Base-by-base conservation (phyloP, 2,797 vertebrate species). In the Eleutherodactylus coqui region DNA sequence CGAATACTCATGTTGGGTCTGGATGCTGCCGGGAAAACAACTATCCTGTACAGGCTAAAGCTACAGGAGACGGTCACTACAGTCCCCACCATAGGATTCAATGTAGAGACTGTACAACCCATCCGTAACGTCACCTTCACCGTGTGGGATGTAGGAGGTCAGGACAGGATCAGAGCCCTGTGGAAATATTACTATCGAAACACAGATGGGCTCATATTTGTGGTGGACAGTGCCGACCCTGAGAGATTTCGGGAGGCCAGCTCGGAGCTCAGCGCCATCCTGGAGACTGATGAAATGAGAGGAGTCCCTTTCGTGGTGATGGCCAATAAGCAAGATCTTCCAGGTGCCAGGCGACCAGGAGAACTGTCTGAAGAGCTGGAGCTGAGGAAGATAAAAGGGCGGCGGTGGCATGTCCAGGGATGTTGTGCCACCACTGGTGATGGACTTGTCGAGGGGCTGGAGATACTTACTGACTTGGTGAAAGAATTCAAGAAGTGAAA, bases 121-220 rank as follows among this genome's bases (percentile, higher is more conserved):
- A 94, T 96, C 91, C 95, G 94, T 91, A 86, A 89, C 1, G 95
- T 96, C 90, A 95, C 94, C 91, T 96, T 96, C 91, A 96, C 95
- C 34, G 95, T 96, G 90, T 96, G 95, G 95, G 96, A 96, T 3
- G 94, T 96, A 45, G 95, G 95, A 43, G 94, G 95, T 89, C 95
- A 95, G 90, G 92, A 94, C 89, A 95, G 94, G 91, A 95, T 96
- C 87, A 92, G 94, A 79, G 92, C 92, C 4, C 94, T 96, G 62
- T 96, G 95, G 95, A 95, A 93, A 90, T 94, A 95, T 89, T 95
- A 95, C 91, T 94, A 93, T 86, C 88, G 92, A 87, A 95, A 95
- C 90, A 94, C 94, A 34, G 94, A 96, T 90, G 95, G 95, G 0
- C 76, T 90, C 13, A 62, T 89, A 14, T 89, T 89, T n/a, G 62